Base-by-base conservation (phyloP, 2,113 vertebrate species). In the Rallus limicola region DNA sequence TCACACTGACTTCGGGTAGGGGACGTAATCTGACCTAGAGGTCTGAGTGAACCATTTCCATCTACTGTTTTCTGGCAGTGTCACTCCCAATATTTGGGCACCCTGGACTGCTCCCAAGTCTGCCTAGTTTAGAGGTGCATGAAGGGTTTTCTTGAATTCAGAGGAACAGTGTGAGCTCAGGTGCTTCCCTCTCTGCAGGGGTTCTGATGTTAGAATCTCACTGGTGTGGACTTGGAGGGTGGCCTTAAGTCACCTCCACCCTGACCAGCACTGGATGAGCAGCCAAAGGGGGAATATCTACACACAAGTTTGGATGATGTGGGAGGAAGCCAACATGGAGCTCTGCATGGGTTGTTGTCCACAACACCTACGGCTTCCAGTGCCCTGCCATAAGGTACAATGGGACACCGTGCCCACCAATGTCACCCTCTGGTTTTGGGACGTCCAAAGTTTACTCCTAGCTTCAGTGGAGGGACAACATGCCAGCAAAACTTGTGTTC, bases 261-360 rank as follows among this genome's bases (percentile, higher is more conserved):
- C 24, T 56, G 59, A 36, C 38, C 42, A 44, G 34, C 62, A 2
- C 86, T 53, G 40, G 36, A 13, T 0, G 3, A 50, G 29, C 56
- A 44, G 81, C 44, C 40, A 26, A 11, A 42, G 44, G 13, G 50
- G 36, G 52, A 67, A 24, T 26, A 28, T 75, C 69, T 52, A 40
- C 6, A 16, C 0, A 0, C 1, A 7, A 38, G 33, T 23, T 38
- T 3, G 5, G 20, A 3, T 8, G n/a, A 13, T 1, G 2, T 3
- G 18, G 5, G 9, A 17, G 11, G 33, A 25, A 26, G 65, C 65
- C 72, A 33, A 3, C 6, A 1, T 5, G 48, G 42, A 78, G 33
- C 44, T 84, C 46, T 60, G 21, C 25, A 5, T 0, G 13, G 8
- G 16, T 3, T 20, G 6, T 62, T 74, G 33, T 26, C 55, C 28